These are phyloP conservation scores for Phenacoccus solenopsis DNA, from an alignment of 1,140 invertebrate genomes.

Conservation along the genomic window DNA sequence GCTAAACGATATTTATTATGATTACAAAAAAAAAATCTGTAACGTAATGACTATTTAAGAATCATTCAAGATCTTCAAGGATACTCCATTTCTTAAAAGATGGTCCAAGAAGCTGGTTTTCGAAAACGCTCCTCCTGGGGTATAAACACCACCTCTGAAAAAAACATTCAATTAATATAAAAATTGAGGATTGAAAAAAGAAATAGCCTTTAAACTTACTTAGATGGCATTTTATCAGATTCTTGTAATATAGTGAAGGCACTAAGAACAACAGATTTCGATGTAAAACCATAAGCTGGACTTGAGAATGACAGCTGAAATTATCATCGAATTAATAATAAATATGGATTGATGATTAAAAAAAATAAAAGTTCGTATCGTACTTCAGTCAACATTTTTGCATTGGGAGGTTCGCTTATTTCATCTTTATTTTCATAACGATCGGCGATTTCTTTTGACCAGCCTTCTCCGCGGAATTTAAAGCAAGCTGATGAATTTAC, in stretches of 20 bases:
- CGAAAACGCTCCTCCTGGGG: conserved; percentile 45
- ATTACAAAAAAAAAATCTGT: no score
- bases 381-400: conserved; percentile 50
- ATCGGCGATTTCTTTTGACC: conserved; percentile 45
- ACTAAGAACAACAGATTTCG: conserved; percentile 51
- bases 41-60: no score
- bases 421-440: conserved; percentile 36
- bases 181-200: no score
- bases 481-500: conserved; percentile 50
- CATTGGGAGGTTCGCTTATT: conserved; percentile 45
- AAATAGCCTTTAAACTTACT: no score
- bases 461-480: conserved; percentile 61
- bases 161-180: not conserved
- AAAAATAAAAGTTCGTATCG: not conserved
- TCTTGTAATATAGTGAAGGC: conserved; percentile 66
- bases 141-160: conserved; percentile 42
- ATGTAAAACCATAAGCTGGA: conserved; percentile 73
- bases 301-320: conserved; percentile 43
- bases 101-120: conserved; percentile 49
- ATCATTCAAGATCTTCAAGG: not conserved
- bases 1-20: no score
- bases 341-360: not conserved
- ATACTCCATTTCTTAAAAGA: conserved; percentile 42
- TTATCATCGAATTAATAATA: conserved; percentile 1
- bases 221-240: not conserved